phyloP scores from a whole-genome alignment of 2,113 vertebrate genomes.

The Motacilla alba region DNA sequence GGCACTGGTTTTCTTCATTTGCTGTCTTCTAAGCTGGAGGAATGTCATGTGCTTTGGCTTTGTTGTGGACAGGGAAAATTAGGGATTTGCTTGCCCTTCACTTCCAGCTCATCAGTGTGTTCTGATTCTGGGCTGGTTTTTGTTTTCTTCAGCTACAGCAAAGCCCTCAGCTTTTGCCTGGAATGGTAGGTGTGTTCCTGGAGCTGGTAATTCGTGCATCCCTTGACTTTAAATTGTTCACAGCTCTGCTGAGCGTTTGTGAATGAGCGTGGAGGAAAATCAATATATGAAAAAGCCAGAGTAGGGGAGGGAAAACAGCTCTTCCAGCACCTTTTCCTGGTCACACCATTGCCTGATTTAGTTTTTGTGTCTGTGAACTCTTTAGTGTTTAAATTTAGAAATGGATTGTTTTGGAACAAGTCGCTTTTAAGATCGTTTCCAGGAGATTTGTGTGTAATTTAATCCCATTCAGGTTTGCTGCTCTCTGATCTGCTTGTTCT shows the following conservation, averaged over 20 bases:
- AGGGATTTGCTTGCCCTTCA: constrained; percentile 43
- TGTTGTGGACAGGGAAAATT: constrained; percentile 2
- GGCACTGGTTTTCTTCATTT: neutral
- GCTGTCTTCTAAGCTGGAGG: neutral
- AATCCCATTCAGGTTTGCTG: neutral
- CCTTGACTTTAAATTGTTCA: constrained; percentile 23
- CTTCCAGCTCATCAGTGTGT: neutral
- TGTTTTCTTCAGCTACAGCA: neutral
- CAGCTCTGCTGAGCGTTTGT: constrained; percentile 22
- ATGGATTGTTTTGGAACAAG: constrained; percentile 25
- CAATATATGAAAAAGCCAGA: constrained; percentile 16
- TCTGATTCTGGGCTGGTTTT: neutral
- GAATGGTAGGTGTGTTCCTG: neutral
- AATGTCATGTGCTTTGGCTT: constrained; percentile 36
- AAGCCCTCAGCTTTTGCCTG: constrained; percentile 34
- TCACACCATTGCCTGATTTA: neutral
- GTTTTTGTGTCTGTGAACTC: neutral
- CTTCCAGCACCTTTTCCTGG: neutral
- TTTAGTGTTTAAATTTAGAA: constrained; percentile 40
- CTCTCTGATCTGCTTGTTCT: neutral
- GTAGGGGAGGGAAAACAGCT: neutral
- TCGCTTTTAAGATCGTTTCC: constrained; percentile 19
- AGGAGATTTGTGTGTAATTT: constrained; percentile 18
- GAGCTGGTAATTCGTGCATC: constrained; percentile 11
- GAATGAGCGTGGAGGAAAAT: constrained; percentile 23